Evolutionary conservation across 1,140 invertebrate genomes (phyloP).

Genomic region (Anthonomus grandis): DNA sequence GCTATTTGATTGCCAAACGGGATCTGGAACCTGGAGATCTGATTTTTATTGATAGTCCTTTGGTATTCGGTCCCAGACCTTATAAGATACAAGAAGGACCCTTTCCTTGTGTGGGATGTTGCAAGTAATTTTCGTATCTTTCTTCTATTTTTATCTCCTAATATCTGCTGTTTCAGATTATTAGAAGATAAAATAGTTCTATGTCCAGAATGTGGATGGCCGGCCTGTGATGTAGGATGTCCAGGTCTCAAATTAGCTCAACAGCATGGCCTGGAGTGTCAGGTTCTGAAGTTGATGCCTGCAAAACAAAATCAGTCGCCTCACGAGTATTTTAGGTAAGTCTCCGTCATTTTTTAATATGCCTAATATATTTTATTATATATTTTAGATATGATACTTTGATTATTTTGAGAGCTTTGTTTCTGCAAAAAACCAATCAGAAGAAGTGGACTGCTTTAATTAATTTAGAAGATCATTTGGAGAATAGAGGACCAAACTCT

Average conservation of each 20-base stretch:
- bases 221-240: conserved; percentile 61
- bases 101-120: conserved; percentile 58
- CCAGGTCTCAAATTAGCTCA: conserved; percentile 55
- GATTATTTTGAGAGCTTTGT: conserved; percentile 61
- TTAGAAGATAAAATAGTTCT: not conserved
- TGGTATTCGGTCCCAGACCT: conserved; percentile 66
- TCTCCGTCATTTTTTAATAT: not conserved
- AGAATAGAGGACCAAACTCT: conserved; percentile 60
- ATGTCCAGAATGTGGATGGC: conserved; percentile 60
- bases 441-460: conserved; percentile 62
- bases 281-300: conserved; percentile 29
- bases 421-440: conserved; percentile 59
- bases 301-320: conserved; percentile 10
- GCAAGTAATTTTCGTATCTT: too few species aligned
- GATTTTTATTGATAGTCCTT: conserved; percentile 65
- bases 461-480: conserved; percentile 66
- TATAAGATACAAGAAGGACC: conserved; percentile 42
- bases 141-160: too few species aligned
- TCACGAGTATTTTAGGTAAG: conserved; percentile 22
- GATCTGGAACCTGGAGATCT: conserved; percentile 72
- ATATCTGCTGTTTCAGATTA: conserved; percentile 8
- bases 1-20: conserved; percentile 64
- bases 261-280: conserved; percentile 66
- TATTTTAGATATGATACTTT: conserved; percentile 60
- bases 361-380: too few species aligned